These are phyloP conservation scores for Liasis olivaceus DNA, from an alignment of 2,797 vertebrate species.

Conservation along the genomic window DNA sequence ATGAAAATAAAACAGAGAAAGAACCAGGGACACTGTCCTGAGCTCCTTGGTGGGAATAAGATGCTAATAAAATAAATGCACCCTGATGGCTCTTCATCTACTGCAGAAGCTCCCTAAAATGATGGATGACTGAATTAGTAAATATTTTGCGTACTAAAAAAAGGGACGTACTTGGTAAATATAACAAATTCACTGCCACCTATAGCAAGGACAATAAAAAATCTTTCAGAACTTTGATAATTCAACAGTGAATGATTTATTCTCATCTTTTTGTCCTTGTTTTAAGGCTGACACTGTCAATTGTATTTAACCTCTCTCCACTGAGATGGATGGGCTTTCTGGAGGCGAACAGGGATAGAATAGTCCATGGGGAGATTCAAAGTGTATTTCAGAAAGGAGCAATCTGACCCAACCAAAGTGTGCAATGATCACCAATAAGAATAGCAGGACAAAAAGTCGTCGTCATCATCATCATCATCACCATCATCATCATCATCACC, in stretches of 20 bases:
- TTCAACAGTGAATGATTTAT: slow-evolving; percentile 34
- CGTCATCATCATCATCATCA: too few species aligned
- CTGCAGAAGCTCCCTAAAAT: background rate
- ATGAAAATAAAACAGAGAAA: background rate
- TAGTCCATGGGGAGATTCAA: background rate
- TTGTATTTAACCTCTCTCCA: slow-evolving; percentile 13
- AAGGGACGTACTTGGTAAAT: background rate
- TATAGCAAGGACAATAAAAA: background rate
- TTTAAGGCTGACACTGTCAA: slow-evolving; percentile 25
- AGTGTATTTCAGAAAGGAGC: background rate
- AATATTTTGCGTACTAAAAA: background rate
- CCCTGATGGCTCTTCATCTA: background rate
- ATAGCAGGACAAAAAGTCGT: background rate
- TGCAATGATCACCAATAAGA: slow-evolving; percentile 17
- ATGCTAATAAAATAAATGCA: background rate
- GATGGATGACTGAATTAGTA: background rate
- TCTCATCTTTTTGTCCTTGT: slow-evolving; percentile 29
- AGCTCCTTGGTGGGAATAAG: background rate
- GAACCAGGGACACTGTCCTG: background rate
- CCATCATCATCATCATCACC: too few species aligned
- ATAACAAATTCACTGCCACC: background rate
- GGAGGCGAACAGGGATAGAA: slow-evolving; percentile 29
- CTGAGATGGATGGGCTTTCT: slow-evolving; percentile 28
- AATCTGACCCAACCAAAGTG: slow-evolving; percentile 29
- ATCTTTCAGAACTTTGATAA: slow-evolving; percentile 15